Conservation (phyloP, 2,888 invertebrate species). For the Cosmorhoe ocellata region DNA sequence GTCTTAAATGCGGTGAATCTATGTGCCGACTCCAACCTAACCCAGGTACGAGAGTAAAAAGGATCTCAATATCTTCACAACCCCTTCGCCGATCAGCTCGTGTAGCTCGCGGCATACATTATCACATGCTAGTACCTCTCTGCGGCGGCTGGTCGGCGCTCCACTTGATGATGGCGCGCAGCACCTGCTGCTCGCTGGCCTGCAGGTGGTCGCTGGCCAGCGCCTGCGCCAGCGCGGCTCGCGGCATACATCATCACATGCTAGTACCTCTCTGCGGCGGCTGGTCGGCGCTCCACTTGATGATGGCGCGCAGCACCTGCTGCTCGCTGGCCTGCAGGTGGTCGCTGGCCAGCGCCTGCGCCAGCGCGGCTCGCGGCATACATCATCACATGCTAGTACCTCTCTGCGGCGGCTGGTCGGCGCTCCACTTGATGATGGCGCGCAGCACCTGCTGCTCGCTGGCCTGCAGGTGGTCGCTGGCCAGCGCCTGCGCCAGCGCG, state of each 20-base stretch:
- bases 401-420: conserved; percentile 38
- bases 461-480: conserved; percentile 86
- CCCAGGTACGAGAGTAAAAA: too few species aligned
- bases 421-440: conserved; percentile 70
- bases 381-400: too few species aligned
- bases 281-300: conserved; percentile 53
- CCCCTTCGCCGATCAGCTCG: conserved; percentile 88
- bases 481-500: conserved; percentile 91
- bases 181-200: conserved; percentile 94
- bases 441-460: conserved; percentile 94
- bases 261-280: conserved; percentile 29
- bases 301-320: conserved; percentile 88
- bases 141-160: conserved; percentile 46
- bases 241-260: conserved; percentile 87
- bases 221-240: conserved; percentile 87
- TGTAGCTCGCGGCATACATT: conserved; percentile 85
- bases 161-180: conserved; percentile 81
- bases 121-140: conserved; percentile 78
- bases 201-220: conserved; percentile 86
- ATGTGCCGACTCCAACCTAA: too few species aligned
- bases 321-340: conserved; percentile 91
- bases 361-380: conserved; percentile 86
- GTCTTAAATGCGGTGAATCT: too few species aligned
- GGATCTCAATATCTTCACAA: too few species aligned
- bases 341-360: conserved; percentile 87